Evolutionary conservation across 2,888 invertebrate genomes (phyloP).

Genomic region (Heteromurus nitidus): DNA sequence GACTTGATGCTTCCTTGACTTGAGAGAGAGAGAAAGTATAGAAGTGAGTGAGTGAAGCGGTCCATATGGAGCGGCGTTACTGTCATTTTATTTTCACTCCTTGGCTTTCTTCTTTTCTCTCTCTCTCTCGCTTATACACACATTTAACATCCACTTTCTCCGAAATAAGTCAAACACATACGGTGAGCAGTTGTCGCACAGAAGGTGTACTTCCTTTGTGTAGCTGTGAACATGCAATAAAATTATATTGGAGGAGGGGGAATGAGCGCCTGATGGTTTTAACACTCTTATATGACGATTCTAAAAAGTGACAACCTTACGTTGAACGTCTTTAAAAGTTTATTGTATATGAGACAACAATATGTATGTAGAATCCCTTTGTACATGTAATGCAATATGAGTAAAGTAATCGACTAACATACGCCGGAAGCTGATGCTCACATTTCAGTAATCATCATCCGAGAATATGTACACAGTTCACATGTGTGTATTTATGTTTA

Average conservation of each 20-base stretch:
- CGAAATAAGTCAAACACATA: no score
- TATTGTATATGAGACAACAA: no score
- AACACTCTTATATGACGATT: background rate
- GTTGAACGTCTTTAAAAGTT: no score
- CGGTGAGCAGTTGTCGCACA: no score
- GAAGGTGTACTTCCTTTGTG: no score
- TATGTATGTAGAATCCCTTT: no score
- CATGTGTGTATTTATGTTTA: no score
- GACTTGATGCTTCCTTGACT: constrained; percentile 54
- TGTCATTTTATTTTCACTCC: constrained; percentile 37
- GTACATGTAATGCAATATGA: background rate
- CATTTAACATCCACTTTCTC: no score
- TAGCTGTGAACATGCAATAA: background rate
- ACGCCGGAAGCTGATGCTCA: background rate
- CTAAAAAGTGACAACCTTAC: no score
- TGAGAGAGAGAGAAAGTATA: constrained; percentile 49
- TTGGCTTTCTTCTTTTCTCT: background rate
- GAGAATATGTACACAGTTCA: no score
- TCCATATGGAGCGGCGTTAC: constrained; percentile 39
- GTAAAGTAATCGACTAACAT: background rate
- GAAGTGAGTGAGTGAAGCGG: constrained; percentile 48
- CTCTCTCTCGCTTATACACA: background rate
- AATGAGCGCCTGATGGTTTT: background rate
- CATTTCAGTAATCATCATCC: no score
- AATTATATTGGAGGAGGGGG: background rate